These are phyloP conservation scores for Scytalopus superciliaris DNA, from an alignment of 2,113 vertebrate species.

Conservation along the genomic window DNA sequence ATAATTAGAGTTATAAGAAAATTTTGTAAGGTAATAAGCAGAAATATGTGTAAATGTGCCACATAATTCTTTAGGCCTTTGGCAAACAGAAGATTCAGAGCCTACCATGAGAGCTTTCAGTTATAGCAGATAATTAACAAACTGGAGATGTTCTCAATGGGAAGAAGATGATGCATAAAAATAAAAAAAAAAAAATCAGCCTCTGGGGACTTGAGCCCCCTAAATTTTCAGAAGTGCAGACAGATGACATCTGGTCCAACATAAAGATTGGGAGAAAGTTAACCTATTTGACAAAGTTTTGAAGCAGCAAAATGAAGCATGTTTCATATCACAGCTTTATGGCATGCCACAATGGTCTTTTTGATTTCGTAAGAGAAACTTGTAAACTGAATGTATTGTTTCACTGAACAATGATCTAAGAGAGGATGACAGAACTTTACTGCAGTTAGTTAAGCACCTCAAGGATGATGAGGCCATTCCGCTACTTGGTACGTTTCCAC, in stretches of 20 bases:
- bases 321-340: background rate
- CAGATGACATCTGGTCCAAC: slow-evolving; percentile 4
- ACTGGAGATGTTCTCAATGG: background rate
- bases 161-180: background rate
- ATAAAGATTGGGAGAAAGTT: background rate
- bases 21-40: background rate
- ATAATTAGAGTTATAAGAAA: slow-evolving; percentile 5
- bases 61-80: slow-evolving; percentile 29
- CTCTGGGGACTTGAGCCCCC: background rate
- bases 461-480: background rate
- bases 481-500: background rate
- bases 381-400: background rate
- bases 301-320: background rate
- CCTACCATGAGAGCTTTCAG: background rate
- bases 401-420: background rate
- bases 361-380: background rate
- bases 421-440: background rate
- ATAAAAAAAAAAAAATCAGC: background rate
- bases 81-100: slow-evolving; percentile 39
- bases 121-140: slow-evolving; percentile 39
- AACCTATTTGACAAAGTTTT: background rate
- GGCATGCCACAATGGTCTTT: background rate
- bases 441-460: background rate
- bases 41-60: slow-evolving; percentile 5
- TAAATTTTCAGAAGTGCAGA: slow-evolving; percentile 13